Evolutionary conservation across 2,888 invertebrate species (phyloP).

Genomic region (Euproctis similis): DNA sequence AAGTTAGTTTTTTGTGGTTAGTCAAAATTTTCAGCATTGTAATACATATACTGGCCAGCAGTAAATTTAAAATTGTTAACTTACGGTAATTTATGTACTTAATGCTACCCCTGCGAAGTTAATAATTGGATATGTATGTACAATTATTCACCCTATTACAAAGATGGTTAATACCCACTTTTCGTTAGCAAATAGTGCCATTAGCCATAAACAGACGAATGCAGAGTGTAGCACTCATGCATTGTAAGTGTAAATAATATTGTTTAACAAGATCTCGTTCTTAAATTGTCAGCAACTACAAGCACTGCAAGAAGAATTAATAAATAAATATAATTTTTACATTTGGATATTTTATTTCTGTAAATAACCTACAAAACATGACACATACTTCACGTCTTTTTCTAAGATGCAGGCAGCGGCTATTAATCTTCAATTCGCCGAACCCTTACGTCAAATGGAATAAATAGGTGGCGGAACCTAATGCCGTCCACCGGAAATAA

Average conservation of each 20-base stretch:
- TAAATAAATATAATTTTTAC: slow-evolving; percentile 49
- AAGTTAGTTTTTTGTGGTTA: slow-evolving; percentile 23
- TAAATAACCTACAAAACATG: too few species aligned
- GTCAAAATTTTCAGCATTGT: slow-evolving; percentile 21
- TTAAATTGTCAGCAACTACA: slow-evolving; percentile 55
- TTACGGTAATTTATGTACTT: slow-evolving; percentile 30
- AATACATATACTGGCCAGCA: slow-evolving; percentile 9
- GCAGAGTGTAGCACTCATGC: slow-evolving; percentile 29
- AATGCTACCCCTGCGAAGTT: slow-evolving; percentile 20
- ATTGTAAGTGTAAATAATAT: slow-evolving; percentile 43
- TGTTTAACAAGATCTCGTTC: slow-evolving; percentile 54
- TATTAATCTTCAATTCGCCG: too few species aligned
- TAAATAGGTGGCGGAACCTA: too few species aligned
- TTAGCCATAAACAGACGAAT: slow-evolving; percentile 31
- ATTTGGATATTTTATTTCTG: slow-evolving; percentile 27
- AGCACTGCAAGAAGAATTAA: slow-evolving; percentile 63
- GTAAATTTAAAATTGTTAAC: slow-evolving; percentile 9
- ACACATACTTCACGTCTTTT: too few species aligned
- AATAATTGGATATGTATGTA: slow-evolving; percentile 15
- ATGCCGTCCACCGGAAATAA: too few species aligned
- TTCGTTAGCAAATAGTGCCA: slow-evolving; percentile 43
- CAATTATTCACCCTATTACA: slow-evolving; percentile 16
- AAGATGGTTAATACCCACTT: slow-evolving; percentile 12
- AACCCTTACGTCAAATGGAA: too few species aligned
- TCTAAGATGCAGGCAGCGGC: too few species aligned